phyloP scores from a whole-genome alignment of 2,888 invertebrate genomes.

The Steinernema scapterisci region DNA sequence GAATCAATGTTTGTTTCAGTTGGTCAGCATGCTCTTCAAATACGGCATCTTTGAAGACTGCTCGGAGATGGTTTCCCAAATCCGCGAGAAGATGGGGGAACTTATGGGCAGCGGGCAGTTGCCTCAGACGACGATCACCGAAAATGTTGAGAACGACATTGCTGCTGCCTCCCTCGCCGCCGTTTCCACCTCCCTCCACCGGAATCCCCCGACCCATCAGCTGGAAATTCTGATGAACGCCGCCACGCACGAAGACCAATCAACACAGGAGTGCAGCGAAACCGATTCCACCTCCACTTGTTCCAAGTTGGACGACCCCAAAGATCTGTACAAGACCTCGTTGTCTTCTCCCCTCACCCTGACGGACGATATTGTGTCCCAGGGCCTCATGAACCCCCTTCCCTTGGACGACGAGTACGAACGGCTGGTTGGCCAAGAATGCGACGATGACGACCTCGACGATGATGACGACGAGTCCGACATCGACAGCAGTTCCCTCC shows the following conservation, averaged over 20 bases:
- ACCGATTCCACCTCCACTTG: slow-evolving; percentile 1
- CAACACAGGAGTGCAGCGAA: slow-evolving; percentile 37
- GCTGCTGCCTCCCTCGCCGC: slow-evolving; percentile 42
- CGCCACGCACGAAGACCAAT: slow-evolving; percentile 43
- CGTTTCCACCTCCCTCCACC: slow-evolving; percentile 40
- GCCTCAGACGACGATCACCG: slow-evolving; percentile 19
- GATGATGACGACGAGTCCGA: slow-evolving; percentile 36
- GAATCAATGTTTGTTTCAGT: not conserved
- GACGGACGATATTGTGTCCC: slow-evolving; percentile 3
- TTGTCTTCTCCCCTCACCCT: not conserved
- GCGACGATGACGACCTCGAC: slow-evolving; percentile 36
- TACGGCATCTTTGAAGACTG: slow-evolving; percentile 23
- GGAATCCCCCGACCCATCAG: slow-evolving; percentile 48
- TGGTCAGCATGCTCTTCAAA: slow-evolving; percentile 20
- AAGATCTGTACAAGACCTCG: slow-evolving; percentile 31
- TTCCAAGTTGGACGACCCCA: slow-evolving; percentile 15
- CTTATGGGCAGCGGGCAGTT: slow-evolving; percentile 24
- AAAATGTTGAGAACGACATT: slow-evolving; percentile 38
- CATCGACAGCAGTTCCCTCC: slow-evolving; percentile 1
- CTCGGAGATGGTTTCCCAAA: slow-evolving; percentile 22
- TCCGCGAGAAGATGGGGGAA: slow-evolving; percentile 35
- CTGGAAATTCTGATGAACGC: slow-evolving; percentile 54
- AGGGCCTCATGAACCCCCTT: slow-evolving; percentile 10
- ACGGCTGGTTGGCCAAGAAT: slow-evolving; percentile 23
- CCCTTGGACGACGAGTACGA: slow-evolving; percentile 38